Evolutionary conservation across 2,113 vertebrate species (phyloP).

Genomic region (Gambusia affinis): DNA sequence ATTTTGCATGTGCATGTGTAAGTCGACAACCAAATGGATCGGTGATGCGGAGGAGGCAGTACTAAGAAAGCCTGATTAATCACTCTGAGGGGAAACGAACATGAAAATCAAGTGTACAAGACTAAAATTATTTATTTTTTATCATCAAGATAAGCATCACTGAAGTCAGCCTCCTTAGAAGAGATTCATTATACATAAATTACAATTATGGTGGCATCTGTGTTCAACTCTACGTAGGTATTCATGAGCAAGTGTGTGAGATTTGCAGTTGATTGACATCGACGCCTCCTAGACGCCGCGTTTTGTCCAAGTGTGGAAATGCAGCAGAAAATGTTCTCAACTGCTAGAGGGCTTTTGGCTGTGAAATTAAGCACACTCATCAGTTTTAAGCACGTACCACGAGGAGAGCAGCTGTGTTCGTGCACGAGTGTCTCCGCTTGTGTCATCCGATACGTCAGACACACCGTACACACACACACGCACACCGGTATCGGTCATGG

Average conservation of each 20-base stretch:
- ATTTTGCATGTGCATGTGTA: neutral
- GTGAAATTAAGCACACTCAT: slow-evolving; percentile 1
- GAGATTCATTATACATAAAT: neutral
- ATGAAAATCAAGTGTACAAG: neutral
- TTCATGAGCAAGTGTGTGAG: neutral
- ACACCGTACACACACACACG: neutral
- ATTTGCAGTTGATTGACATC: neutral
- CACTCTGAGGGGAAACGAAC: neutral
- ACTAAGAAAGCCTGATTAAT: neutral
- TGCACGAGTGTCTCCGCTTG: neutral
- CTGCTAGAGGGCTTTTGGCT: neutral
- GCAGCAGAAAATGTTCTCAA: neutral
- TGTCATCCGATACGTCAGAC: neutral
- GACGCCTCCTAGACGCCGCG: neutral
- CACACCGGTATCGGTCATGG: neutral
- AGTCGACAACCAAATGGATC: neutral
- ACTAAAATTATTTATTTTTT: neutral
- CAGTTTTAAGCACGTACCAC: neutral
- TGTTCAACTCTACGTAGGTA: neutral
- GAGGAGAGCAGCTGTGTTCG: slow-evolving; percentile 7
- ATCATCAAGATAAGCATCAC: neutral
- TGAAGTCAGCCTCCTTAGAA: slow-evolving; percentile 1
- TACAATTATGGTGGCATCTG: neutral
- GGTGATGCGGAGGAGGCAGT: neutral
- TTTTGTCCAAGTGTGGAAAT: neutral